Base-by-base conservation (phyloP, 2,888 invertebrate species). In the Antheraea assamensis region DNA sequence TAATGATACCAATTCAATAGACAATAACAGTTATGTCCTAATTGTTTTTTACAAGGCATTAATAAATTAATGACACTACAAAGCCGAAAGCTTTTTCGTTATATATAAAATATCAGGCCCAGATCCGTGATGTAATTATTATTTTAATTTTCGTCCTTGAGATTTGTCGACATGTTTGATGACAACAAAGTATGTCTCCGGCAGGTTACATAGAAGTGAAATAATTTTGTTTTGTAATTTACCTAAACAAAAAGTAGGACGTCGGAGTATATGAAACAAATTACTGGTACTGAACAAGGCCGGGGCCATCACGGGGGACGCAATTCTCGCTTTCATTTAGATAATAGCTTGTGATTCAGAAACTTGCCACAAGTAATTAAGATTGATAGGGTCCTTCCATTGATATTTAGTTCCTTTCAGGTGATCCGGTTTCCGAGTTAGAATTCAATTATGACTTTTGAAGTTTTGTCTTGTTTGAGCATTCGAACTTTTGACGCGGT, bases 301-400 rank as follows among this genome's bases (percentile, higher is more conserved):
- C 55, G 31, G 76, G 75, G 68, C 73, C 76, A 80, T 79, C 66
- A 78, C 78, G 73, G 76, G 76, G 77, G 70, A 72, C 71, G 71
- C 74, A 75, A 76, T 82, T 83, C 83, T 85, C 84, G 77, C 82
- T 86, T 87, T 88, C 87, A 90, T 90, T 90, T 87, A 83, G 87
- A 85, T 90, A 91, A 90, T 91, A 87, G 88, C 77, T 79, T 78
- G 82, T 83, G 84, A 86, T 87, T 84, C 82, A 78, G 78, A 81
- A 88, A 88, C 84, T 87, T 88, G 79, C 84, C 83, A 76, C 84
- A 79, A 85, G 85, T 90, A 90, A 90, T 90, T 88, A 87, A 87
- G 88, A 90, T 89, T 89, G 85, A 90, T 90, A 83, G 84, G 80
- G 80, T 83, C 79, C 76, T 74, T 79, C 80, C 82, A 85, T 84